Percentiles rank a stretch among this genome's conserved stretches.
Evolutionary conservation across 2,113 vertebrate species (phyloP).

Genomic region (Larimichthys crocea): DNA sequence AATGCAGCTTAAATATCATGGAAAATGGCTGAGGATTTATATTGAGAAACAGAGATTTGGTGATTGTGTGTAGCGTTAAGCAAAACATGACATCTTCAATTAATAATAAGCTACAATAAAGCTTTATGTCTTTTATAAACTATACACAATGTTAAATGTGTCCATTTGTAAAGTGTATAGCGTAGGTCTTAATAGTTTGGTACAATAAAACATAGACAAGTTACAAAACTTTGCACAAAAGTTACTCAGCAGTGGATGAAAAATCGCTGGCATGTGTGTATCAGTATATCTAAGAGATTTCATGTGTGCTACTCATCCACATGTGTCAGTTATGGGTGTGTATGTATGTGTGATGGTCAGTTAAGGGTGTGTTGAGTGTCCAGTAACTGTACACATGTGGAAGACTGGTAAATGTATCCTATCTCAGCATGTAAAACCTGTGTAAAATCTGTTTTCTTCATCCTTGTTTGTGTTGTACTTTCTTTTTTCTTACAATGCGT

Average conservation of each 20-base stretch:
- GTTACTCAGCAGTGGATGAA: background rate
- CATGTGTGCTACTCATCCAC: constrained; percentile 4
- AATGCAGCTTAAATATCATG: background rate
- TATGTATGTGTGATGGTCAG: constrained; percentile 45
- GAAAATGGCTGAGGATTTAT: background rate
- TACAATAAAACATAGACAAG: background rate
- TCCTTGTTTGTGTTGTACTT: background rate
- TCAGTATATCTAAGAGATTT: background rate
- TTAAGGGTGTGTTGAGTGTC: constrained; percentile 64
- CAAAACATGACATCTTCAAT: background rate
- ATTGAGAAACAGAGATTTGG: constrained; percentile 45
- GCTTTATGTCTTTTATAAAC: background rate
- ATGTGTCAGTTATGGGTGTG: constrained; percentile 66
- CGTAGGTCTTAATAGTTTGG: background rate
- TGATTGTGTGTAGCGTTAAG: constrained; percentile 39
- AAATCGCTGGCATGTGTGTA: constrained; percentile 8
- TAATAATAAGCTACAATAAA: background rate
- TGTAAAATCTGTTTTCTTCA: background rate
- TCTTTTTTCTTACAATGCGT: background rate
- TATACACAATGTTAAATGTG: background rate
- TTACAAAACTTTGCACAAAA: background rate
- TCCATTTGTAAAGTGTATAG: background rate
- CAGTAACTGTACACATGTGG: constrained; percentile 45
- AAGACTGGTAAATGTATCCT: background rate
- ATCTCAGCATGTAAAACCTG: background rate